phyloP scores from a whole-genome alignment of 1,140 invertebrate species.

The Choristoneura fumiferana region DNA sequence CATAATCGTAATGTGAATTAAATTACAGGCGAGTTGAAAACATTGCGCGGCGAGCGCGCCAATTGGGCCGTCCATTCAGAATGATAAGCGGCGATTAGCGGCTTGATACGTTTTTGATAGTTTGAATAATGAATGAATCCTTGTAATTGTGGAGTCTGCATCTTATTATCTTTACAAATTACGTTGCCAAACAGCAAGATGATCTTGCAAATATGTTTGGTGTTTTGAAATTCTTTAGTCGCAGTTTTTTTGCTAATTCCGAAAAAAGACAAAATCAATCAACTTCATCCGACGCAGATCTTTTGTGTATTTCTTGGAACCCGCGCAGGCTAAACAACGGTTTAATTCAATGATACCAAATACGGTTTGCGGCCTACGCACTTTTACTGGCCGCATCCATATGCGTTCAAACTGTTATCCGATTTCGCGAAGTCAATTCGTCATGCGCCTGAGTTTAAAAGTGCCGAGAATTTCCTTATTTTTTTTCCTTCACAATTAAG shows the following conservation, averaged over 20 bases:
- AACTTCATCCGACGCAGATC: constrained; percentile 1
- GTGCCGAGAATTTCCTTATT: neutral
- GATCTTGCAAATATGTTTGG: no score
- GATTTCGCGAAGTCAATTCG: constrained; percentile 13
- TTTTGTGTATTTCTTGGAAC: constrained; percentile 9
- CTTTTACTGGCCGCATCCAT: constrained; percentile 15
- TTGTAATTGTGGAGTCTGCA: no score
- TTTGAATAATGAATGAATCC: no score
- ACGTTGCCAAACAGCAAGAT: no score
- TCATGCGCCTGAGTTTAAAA: constrained; percentile 6
- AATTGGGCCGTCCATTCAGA: constrained; percentile 14
- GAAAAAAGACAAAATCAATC: constrained; percentile 13
- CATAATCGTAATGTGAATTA: constrained; percentile 63
- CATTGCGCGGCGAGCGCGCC: constrained; percentile 48
- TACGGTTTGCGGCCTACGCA: constrained; percentile 5
- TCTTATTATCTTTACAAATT: no score
- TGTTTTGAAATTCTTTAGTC: no score
- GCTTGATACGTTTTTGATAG: no score
- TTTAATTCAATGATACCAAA: constrained; percentile 5
- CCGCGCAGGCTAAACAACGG: neutral
- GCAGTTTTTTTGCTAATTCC: neutral
- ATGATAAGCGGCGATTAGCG: constrained; percentile 8
- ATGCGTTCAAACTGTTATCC: neutral
- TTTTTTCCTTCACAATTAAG: neutral
- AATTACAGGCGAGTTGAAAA: constrained; percentile 66